phyloP scores from a whole-genome alignment of 2,888 invertebrate species.

The Acanthosepion esculentum region DNA sequence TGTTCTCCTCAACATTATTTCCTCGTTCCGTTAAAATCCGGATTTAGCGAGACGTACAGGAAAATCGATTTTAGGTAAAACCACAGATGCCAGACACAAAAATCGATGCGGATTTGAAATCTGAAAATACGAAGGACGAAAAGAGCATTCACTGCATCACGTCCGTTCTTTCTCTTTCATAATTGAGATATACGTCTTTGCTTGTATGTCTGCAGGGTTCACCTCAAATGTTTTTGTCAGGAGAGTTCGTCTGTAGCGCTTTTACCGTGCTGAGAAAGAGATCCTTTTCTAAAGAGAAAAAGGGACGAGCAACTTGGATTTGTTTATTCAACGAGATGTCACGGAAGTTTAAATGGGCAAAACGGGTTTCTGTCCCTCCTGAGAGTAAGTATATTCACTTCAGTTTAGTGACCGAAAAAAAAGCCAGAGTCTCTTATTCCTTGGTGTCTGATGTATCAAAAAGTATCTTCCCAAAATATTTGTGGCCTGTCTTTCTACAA shows the following conservation, averaged over 20 bases:
- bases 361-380: no score
- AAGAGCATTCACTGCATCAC: not conserved
- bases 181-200: not conserved
- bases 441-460: no score
- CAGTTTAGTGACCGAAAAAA: no score
- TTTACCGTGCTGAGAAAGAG: no score
- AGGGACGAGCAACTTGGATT: no score
- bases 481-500: no score
- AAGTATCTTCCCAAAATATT: no score
- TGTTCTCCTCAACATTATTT: not conserved
- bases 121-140: not conserved
- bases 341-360: no score
- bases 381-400: no score
- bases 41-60: not conserved
- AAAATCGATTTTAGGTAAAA: not conserved
- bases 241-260: not conserved
- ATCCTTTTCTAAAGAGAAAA: no score
- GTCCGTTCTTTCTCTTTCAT: not conserved
- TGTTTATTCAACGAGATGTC: no score
- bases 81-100: not conserved
- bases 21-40: constrained; percentile 1
- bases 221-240: not conserved
- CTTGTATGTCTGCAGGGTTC: not conserved
- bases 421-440: no score
- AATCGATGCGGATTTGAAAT: not conserved